A percentile compares a stretch with the other conserved stretches of the same genome.
These are phyloP conservation scores for Scaptomyza parva DNA, from an alignment of 2,888 invertebrate species.

Conservation along the genomic window DNA sequence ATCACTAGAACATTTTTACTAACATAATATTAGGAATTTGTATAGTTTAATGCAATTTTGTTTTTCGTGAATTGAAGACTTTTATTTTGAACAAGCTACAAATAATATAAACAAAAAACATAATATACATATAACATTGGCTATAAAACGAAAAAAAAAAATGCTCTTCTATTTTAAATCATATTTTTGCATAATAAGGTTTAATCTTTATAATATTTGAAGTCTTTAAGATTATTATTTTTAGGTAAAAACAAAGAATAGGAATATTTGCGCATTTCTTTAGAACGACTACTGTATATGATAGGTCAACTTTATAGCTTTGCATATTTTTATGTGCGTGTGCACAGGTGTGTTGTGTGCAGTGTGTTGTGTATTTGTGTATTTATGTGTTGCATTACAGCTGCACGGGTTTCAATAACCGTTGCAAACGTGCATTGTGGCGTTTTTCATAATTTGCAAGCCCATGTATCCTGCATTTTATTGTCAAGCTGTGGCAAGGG, in stretches of 20 bases:
- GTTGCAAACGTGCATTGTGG: slow-evolving; percentile 43
- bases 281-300: slow-evolving; percentile 1
- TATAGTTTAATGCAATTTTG: not conserved
- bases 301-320: slow-evolving; percentile 2
- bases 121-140: no score
- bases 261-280: not conserved
- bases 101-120: no score
- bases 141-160: no score
- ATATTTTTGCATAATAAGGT: no score
- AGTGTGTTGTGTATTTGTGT: slow-evolving; percentile 13
- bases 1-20: not conserved
- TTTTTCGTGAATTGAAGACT: not conserved
- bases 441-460: slow-evolving; percentile 65
- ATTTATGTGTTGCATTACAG: slow-evolving; percentile 15
- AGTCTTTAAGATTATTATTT: no score
- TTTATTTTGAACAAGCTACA: no score
- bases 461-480: slow-evolving; percentile 62
- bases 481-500: slow-evolving; percentile 72
- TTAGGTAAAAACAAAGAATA: no score
- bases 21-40: not conserved
- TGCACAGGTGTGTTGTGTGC: slow-evolving; percentile 16
- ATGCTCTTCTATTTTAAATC: no score
- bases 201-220: no score
- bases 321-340: slow-evolving; percentile 8
- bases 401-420: slow-evolving; percentile 66